Conservation (phyloP, 2,888 invertebrate genomes). For the Mycalesis mineus region DNA sequence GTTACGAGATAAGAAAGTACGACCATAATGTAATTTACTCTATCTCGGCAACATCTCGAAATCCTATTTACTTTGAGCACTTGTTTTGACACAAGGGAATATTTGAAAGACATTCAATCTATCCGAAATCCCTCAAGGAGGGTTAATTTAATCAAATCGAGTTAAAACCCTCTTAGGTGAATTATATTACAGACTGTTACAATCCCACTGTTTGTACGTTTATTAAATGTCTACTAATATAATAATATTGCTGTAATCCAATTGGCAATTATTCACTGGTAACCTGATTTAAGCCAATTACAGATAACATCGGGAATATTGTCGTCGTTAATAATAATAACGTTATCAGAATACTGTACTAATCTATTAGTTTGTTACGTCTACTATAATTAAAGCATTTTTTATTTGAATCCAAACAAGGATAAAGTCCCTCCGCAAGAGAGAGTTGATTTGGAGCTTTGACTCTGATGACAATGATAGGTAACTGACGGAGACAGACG, state of each 20-base stretch:
- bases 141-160: conserved; percentile 19
- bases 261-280: not conserved
- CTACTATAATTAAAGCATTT: too few relatives aligned
- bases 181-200: not conserved
- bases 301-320: not conserved
- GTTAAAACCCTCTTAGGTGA: conserved; percentile 10
- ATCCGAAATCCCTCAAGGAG: conserved; percentile 20
- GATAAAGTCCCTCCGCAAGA: too few relatives aligned
- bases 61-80: conserved; percentile 14
- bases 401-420: too few relatives aligned
- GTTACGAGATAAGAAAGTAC: conserved; percentile 1
- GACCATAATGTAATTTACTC: conserved; percentile 7
- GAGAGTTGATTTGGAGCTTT: too few relatives aligned
- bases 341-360: too few relatives aligned
- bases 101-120: conserved; percentile 26
- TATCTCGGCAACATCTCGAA: conserved; percentile 13
- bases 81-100: conserved; percentile 18
- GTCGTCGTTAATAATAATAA: not conserved
- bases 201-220: not conserved
- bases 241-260: not conserved
- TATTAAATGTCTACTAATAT: not conserved
- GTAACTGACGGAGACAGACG: too few relatives aligned
- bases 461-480: too few relatives aligned
- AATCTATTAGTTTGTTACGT: too few relatives aligned
- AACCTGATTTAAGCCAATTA: not conserved